Base-by-base conservation (phyloP, 2,888 invertebrate species). In the Mystacides longicornis region DNA sequence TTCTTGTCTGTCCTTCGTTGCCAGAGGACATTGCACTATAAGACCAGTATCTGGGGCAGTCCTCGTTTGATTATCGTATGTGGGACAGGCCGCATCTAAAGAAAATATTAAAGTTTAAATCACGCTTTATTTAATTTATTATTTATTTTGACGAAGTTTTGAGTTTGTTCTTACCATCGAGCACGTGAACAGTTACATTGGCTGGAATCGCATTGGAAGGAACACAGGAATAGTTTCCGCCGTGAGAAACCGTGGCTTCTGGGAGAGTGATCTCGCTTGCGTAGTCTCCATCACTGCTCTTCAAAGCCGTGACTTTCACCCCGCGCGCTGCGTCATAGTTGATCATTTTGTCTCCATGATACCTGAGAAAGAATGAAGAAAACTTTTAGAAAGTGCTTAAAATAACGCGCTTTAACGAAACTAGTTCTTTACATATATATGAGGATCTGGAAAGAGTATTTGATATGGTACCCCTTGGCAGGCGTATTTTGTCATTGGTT, bases 261-360 rank as follows among this genome's bases (percentile, higher is more conserved):
- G 75, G 71, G 31, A 81, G 71, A 52, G 77, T 72, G 16, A 83
- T 70, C 31, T 79, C 72, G 64, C 81, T 82, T 16, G 22, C 45
- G 31, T 49, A 45, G 16, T 45, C 47, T 14, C 56, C 56, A 2
- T 45, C 18, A 7, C 3, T 7, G 7, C 14, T 14, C 4, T 68
- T 59, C 65, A 67, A 54, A 3, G 49, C 49, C 16, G 54, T 43
- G 2, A 60, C 60, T 18, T 51, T 51, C 9, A 71, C 68, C 5
- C 71, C 70, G 7, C 69, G 68, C 23, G 77, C 80, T 56, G 77
- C 65, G 68, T 86, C 85, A 67, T 83, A 86, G 69, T 86, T 86
- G 64, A 86, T 85, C 83, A 86, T 84, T 62, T 81, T 76, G 63
- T 79, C 80, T 62, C 81, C 81, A 65, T 85, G 85, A 67, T 85